Conservation (phyloP, 2,113 vertebrate genomes). For the Chionodraco myersi region DNA sequence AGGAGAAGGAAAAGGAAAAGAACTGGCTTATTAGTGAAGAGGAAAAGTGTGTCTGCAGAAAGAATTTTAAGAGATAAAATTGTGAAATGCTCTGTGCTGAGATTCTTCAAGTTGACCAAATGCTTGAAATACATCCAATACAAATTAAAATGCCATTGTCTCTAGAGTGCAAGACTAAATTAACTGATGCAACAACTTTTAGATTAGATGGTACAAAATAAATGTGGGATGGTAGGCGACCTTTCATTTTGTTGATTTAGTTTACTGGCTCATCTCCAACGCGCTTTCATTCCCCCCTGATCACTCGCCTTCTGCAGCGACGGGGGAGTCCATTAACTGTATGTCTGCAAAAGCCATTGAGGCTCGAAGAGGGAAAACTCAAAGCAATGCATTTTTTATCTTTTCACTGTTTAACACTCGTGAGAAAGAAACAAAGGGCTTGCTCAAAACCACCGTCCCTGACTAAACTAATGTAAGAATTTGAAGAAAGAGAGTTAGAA, state of each 20-base stretch:
- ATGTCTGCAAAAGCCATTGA: not conserved
- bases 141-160: too few relatives aligned
- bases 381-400: not conserved
- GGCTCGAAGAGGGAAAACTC: not conserved
- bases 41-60: not conserved
- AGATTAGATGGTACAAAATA: not conserved
- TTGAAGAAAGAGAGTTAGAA: too few relatives aligned
- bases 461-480: too few relatives aligned
- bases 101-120: not conserved
- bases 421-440: not conserved
- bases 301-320: constrained; percentile 5
- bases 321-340: not conserved
- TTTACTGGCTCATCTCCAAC: constrained; percentile 2
- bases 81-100: not conserved
- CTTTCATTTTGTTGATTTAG: not conserved
- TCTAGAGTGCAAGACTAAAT: not conserved
- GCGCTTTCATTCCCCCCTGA: constrained; percentile 25
- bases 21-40: not conserved
- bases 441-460: too few relatives aligned
- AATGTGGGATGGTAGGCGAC: not conserved
- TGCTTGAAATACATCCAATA: not conserved
- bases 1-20: not conserved
- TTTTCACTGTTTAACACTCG: not conserved
- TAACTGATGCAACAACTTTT: not conserved
- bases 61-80: not conserved